A percentile compares a stretch with the other conserved stretches of the same genome.
phyloP scores from a whole-genome alignment of 1,140 invertebrate genomes.

The Nymphalis io region DNA sequence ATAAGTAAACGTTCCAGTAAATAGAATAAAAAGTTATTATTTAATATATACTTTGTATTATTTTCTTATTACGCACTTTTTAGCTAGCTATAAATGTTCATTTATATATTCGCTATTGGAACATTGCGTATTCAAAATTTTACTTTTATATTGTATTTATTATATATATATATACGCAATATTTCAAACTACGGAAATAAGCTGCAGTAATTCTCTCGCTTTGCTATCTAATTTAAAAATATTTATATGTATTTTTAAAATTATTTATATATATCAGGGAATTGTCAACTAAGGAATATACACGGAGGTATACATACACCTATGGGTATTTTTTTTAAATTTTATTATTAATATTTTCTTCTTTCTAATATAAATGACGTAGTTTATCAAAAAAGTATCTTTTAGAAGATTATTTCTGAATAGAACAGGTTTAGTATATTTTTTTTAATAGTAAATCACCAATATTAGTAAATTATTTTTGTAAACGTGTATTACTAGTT shows the following conservation, averaged over 20 bases:
- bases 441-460: too few species aligned
- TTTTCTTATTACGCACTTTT: constrained; percentile 5
- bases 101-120: neutral
- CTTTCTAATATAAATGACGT: neutral
- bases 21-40: too few species aligned
- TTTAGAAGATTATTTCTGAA: too few species aligned
- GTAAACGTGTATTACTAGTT: too few species aligned
- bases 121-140: neutral
- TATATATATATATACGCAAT: neutral
- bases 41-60: neutral
- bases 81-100: neutral
- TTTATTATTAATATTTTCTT: neutral
- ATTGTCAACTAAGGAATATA: neutral
- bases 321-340: neutral
- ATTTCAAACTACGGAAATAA: neutral
- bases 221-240: neutral
- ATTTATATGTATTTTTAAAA: neutral
- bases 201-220: neutral
- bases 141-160: neutral
- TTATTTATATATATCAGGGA: neutral
- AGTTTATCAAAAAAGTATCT: neutral
- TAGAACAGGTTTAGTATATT: too few species aligned
- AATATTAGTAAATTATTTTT: too few species aligned
- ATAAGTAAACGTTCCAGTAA: neutral
- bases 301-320: neutral